Conservation (phyloP, 2,888 invertebrate genomes). For the Sarcophaga carnaria region DNA sequence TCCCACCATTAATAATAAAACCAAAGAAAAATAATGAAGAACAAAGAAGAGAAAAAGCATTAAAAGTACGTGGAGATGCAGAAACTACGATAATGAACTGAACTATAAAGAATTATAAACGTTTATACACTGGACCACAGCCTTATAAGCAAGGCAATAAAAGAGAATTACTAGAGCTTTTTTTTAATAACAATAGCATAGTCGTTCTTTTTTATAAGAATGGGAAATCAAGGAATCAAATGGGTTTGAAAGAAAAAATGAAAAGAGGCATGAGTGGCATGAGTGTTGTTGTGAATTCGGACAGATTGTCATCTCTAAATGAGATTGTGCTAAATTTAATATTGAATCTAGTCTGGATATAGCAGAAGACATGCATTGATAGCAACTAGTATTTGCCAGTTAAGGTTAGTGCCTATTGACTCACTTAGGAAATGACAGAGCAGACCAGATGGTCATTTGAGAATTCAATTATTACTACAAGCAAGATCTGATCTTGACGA, state of each 20-base stretch:
- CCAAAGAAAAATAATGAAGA: background rate
- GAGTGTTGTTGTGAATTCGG: no score
- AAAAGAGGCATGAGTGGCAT: background rate
- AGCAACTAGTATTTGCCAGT: no score
- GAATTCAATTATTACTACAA: no score
- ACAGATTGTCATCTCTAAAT: no score
- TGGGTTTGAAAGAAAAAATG: background rate
- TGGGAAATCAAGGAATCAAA: background rate
- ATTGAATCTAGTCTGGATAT: no score
- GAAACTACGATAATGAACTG: conserved; percentile 8
- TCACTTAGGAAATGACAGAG: no score
- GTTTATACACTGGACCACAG: background rate
- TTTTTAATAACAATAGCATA: background rate
- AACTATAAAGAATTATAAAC: conserved; percentile 12
- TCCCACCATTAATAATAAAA: conserved; percentile 17
- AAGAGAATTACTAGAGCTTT: background rate
- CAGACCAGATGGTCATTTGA: no score
- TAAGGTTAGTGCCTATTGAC: no score
- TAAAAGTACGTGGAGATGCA: no score
- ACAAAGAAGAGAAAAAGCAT: background rate
- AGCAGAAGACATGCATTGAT: no score
- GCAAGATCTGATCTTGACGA: no score
- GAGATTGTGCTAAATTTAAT: no score
- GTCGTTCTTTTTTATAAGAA: background rate
- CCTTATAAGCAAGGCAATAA: background rate